Conservation (phyloP, 2,888 invertebrate genomes). For the Philaethria dido region DNA sequence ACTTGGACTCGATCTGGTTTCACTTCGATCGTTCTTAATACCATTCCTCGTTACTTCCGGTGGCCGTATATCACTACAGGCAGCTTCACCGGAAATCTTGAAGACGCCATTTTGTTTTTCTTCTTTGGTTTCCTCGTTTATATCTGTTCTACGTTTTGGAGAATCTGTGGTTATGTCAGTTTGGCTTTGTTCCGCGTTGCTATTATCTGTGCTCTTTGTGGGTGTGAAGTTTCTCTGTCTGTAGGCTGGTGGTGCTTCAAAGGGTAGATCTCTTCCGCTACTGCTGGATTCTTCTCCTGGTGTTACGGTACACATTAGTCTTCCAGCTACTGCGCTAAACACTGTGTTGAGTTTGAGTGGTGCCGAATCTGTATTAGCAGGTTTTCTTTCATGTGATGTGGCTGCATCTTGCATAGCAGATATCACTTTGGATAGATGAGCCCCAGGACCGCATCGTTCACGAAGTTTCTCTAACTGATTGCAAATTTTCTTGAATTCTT, state of each 20-base stretch:
- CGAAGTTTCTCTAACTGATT: conserved; percentile 91
- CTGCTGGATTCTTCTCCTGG: conserved; percentile 80
- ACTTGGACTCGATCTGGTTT: conserved; percentile 66
- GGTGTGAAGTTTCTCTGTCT: conserved; percentile 80
- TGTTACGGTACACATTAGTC: conserved; percentile 79
- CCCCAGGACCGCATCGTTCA: conserved; percentile 90
- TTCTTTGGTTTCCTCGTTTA: conserved; percentile 63
- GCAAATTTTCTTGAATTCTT: conserved; percentile 92
- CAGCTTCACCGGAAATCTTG: conserved; percentile 76
- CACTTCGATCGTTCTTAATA: conserved; percentile 71
- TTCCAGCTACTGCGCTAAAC: conserved; percentile 80
- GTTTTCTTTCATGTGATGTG: conserved; percentile 80
- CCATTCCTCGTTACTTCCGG: conserved; percentile 71
- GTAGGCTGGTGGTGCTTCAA: conserved; percentile 76
- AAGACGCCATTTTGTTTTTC: conserved; percentile 75
- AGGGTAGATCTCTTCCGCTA: conserved; percentile 75
- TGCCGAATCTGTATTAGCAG: conserved; percentile 77
- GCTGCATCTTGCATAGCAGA: conserved; percentile 93
- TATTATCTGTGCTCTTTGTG: conserved; percentile 68
- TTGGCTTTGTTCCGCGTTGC: conserved; percentile 71
- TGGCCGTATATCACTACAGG: conserved; percentile 73
- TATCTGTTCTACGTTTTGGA: conserved; percentile 63
- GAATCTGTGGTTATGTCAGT: conserved; percentile 76
- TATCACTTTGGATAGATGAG: conserved; percentile 89
- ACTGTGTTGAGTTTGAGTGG: conserved; percentile 80